Conservation (phyloP, 2,888 invertebrate species). For the Latrodectus elegans region DNA sequence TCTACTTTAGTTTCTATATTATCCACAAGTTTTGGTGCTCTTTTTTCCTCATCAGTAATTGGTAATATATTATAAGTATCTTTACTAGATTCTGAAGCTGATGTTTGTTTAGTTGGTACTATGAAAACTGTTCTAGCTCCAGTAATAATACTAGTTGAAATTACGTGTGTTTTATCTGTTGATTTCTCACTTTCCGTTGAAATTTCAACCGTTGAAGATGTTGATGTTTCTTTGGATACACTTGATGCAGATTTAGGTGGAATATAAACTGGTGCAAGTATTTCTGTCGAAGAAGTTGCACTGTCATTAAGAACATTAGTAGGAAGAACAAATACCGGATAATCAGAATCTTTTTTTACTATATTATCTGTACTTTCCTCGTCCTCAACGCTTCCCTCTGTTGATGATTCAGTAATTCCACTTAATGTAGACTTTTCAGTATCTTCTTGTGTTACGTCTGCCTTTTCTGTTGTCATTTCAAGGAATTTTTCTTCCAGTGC, state of each 20-base stretch:
- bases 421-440: conserved; percentile 9
- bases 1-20: conserved; percentile 18
- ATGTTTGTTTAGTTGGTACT: conserved; percentile 42
- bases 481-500: conserved; percentile 18
- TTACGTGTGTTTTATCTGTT: conserved; percentile 12
- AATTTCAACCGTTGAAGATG: neutral
- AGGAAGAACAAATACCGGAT: conserved; percentile 54
- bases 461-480: conserved; percentile 14
- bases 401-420: neutral
- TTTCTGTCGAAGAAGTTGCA: neutral
- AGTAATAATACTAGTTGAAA: conserved; percentile 67
- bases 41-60: neutral
- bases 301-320: neutral
- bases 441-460: neutral
- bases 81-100: conserved; percentile 18
- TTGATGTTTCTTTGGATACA: neutral
- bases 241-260: conserved; percentile 26
- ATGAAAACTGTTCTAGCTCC: conserved; percentile 68
- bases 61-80: conserved; percentile 21
- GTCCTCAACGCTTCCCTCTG: neutral
- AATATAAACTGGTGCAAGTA: conserved; percentile 54
- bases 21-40: conserved; percentile 28
- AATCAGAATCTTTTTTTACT: conserved; percentile 45
- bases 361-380: neutral
- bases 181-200: neutral